Percentiles rank a stretch among this genome's conserved stretches.
These are phyloP conservation scores for Schlechtendalia chinensis DNA, from an alignment of 1,140 invertebrate genomes.

Conservation along the genomic window DNA sequence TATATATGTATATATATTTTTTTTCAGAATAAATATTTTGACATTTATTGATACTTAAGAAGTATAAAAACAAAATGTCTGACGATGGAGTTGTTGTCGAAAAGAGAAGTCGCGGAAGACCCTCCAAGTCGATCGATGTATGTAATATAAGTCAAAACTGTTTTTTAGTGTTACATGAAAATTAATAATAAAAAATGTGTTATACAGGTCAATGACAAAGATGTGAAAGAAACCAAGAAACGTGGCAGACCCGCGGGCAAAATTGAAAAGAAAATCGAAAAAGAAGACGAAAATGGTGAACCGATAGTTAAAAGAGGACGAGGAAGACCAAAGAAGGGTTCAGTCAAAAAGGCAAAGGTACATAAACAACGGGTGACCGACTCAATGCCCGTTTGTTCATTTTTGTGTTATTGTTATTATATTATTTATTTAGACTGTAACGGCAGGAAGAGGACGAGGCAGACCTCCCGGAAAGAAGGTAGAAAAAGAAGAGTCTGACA, in stretches of 20 bases:
- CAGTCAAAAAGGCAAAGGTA: neutral
- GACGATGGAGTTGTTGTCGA: constrained; percentile 27
- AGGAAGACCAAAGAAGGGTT: constrained; percentile 4
- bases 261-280: constrained; percentile 13
- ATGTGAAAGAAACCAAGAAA: constrained; percentile 29
- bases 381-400: too few relatives aligned
- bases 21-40: too few relatives aligned
- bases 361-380: neutral
- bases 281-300: constrained; percentile 25
- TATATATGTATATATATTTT: neutral
- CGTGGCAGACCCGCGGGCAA: neutral
- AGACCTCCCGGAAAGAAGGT: constrained; percentile 2
- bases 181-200: neutral
- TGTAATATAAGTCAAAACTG: neutral
- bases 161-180: neutral
- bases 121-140: neutral
- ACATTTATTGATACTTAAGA: neutral
- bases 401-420: neutral
- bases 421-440: neutral
- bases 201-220: constrained; percentile 17
- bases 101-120: constrained; percentile 17
- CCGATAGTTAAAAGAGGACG: constrained; percentile 7
- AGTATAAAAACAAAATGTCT: constrained; percentile 16
- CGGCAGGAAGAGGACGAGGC: constrained; percentile 15
- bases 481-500: constrained; percentile 7